These are phyloP conservation scores for Plagodis pulveraria DNA, from an alignment of 2,888 invertebrate species.

Conservation along the genomic window DNA sequence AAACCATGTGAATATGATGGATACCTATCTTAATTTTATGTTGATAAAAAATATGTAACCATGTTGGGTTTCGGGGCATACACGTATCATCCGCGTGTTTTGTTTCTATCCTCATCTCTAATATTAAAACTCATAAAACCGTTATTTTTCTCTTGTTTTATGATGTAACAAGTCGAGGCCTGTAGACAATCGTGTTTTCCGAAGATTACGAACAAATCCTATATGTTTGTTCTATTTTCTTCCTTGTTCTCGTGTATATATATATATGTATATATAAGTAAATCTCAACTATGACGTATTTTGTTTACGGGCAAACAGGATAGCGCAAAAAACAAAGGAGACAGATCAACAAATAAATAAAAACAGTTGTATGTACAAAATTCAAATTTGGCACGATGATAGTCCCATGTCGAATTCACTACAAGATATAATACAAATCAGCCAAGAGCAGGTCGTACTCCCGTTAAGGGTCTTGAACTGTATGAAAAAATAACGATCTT, in stretches of 20 bases:
- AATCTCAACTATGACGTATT: neutral
- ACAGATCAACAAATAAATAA: too few relatives aligned
- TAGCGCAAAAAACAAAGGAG: too few relatives aligned
- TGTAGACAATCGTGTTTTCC: conserved; percentile 17
- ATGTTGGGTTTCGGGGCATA: conserved; percentile 16
- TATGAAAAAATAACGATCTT: too few relatives aligned
- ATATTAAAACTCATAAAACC: conserved; percentile 28
- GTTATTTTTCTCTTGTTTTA: conserved; percentile 22
- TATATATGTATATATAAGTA: too few relatives aligned
- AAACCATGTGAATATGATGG: too few relatives aligned
- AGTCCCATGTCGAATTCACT: too few relatives aligned
- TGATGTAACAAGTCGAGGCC: conserved; percentile 37
- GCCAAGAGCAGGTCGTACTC: too few relatives aligned
- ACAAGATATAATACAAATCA: too few relatives aligned
- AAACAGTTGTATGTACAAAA: too few relatives aligned
- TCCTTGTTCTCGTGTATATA: neutral
- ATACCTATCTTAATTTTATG: too few relatives aligned
- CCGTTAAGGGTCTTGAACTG: too few relatives aligned
- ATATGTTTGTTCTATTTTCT: conserved; percentile 4
- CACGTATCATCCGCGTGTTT: conserved; percentile 17
- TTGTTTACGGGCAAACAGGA: neutral
- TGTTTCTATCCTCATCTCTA: conserved; percentile 25
- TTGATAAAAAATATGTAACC: neutral
- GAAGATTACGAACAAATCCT: conserved; percentile 1
- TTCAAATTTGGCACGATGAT: too few relatives aligned